Evolutionary conservation across 2,113 vertebrate species (phyloP).

Genomic region (Otus sunia): DNA sequence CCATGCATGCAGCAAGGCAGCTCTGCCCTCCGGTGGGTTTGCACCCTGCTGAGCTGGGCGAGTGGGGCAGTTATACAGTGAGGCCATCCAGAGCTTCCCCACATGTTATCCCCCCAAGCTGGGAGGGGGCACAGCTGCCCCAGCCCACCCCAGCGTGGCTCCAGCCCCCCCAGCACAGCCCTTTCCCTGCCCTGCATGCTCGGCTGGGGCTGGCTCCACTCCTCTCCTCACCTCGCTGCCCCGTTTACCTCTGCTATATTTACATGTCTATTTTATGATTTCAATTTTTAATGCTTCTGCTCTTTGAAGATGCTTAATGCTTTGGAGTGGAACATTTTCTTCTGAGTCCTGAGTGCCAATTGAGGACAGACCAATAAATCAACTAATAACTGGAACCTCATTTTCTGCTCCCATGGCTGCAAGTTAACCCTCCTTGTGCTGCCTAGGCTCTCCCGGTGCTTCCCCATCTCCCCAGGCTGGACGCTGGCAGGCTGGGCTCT

Average conservation of each 20-base stretch:
- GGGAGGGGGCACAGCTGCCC: not conserved
- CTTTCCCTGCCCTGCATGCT: not conserved
- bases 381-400: conserved; percentile 81
- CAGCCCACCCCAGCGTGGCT: not conserved
- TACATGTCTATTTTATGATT: conserved; percentile 82
- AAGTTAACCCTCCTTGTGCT: conserved; percentile 63
- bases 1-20: not conserved
- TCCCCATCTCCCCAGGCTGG: not conserved
- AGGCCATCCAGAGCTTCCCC: not conserved
- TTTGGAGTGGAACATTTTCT: conserved; percentile 83
- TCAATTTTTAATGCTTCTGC: conserved; percentile 85
- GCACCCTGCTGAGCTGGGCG: rapidly evolving
- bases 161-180: not conserved
- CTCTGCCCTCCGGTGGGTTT: not conserved
- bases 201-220: not conserved
- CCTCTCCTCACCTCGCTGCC: not conserved
- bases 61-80: not conserved
- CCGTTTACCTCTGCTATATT: conserved; percentile 75
- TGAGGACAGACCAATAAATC: conserved; percentile 83
- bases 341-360: conserved; percentile 75
- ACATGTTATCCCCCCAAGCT: not conserved
- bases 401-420: conserved; percentile 70
- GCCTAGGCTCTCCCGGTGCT: not conserved
- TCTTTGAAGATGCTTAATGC: conserved; percentile 84
- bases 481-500: not conserved